Conservation (phyloP, 2,888 invertebrate genomes). For the Automeris io region DNA sequence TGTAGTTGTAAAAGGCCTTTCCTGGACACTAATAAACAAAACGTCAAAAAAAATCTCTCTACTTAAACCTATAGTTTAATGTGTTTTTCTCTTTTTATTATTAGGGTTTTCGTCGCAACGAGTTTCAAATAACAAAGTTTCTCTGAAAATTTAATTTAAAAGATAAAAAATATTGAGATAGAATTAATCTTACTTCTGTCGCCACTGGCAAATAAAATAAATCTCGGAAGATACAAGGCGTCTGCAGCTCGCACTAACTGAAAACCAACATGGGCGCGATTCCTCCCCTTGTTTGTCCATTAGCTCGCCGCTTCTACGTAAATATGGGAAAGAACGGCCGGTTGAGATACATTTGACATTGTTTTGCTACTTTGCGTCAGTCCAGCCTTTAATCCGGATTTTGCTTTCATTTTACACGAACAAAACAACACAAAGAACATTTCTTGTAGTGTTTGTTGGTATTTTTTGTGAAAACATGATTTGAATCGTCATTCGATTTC, state of each 20-base stretch:
- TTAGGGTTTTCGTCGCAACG: too few species aligned
- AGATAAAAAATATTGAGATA: conserved; percentile 14
- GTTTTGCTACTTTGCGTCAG: conserved; percentile 28
- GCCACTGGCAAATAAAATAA: conserved; percentile 48
- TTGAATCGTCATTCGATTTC: too few species aligned
- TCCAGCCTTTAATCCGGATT: conserved; percentile 4
- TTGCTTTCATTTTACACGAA: background rate
- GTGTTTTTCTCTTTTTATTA: too few species aligned
- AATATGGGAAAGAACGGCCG: conserved; percentile 49
- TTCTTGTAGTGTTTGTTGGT: too few species aligned
- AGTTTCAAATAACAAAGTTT: too few species aligned
- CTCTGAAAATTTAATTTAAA: too few species aligned
- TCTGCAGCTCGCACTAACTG: conserved; percentile 47
- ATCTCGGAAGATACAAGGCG: conserved; percentile 61
- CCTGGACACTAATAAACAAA: too few species aligned
- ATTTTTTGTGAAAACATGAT: too few species aligned
- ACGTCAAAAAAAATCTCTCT: too few species aligned
- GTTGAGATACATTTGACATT: conserved; percentile 33
- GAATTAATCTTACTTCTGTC: conserved; percentile 22
- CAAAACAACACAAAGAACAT: too few species aligned
- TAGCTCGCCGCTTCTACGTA: conserved; percentile 64
- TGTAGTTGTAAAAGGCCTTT: too few species aligned
- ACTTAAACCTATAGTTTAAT: too few species aligned
- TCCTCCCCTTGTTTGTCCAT: conserved; percentile 71
- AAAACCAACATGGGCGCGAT: conserved; percentile 63